Evolutionary conservation across 1,140 invertebrate species (phyloP), one percentile per base, ranked within the genome.

Genomic region (Sycophaga agraensis): DNA sequence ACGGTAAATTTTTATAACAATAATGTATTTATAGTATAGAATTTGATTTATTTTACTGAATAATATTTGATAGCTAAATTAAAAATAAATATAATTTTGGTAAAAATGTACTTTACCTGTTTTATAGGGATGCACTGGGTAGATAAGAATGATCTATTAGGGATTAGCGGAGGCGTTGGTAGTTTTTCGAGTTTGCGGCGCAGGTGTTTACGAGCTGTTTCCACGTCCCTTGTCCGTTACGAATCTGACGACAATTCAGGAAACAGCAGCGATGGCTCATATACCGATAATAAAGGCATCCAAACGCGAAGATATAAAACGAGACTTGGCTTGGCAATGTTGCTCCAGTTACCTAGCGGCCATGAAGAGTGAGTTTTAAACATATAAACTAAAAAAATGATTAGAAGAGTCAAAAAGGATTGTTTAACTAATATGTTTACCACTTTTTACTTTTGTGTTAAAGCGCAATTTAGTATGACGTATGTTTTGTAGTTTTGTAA

Each of bases 141-240:
- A n/a, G n/a, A n/a, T n/a, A n/a, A n/a, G n/a, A n/a, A n/a, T n/a
- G n/a, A n/a, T n/a, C n/a, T n/a, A n/a, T n/a, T n/a, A n/a, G n/a
- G n/a, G n/a, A n/a, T n/a, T n/a, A 48, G 16, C 40, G 40, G 7
- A 4, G 28, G 28, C 28, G 28, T 4, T 11, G 28, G 28, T 11
- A 83, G 82, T 62, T 73, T 83, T 6, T 75, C 73, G 48, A 86
- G 84, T 69, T 69, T 87, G 19, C 84, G 86, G 53, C 74, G 84
- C 50, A 73, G 86, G 43, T 85, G 82, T 78, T 69, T 83, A 37
- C 70, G 84, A 46, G 82, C 73, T n/a, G 72, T 83, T 34, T 81
- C 79, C 2, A 86, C 84, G 4, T 85, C 84, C 3, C 72, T 87
- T 4, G 74, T 63, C 53, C 71, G 73, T 21, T 69, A 73, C 1